Evolutionary conservation across 2,888 invertebrate species (phyloP).

Genomic region (Macaria notata): DNA sequence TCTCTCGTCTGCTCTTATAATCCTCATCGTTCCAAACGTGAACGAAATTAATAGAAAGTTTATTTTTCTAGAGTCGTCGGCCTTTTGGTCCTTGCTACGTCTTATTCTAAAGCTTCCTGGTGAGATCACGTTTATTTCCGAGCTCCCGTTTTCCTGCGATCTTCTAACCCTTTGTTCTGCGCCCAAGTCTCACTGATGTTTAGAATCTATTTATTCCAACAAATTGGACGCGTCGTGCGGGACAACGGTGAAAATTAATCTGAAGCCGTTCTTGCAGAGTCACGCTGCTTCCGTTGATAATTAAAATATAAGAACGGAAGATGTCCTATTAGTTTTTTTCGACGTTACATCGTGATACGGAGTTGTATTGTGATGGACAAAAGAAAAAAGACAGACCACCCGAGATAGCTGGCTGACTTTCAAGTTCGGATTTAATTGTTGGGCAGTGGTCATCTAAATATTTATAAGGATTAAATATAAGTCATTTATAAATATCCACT

Average conservation of each 20-base stretch:
- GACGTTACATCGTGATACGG: constrained; percentile 39
- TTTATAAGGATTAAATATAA: not conserved
- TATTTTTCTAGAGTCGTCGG: constrained; percentile 59
- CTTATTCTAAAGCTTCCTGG: constrained; percentile 63
- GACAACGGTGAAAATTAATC: constrained; percentile 69
- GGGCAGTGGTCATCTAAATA: constrained; percentile 22
- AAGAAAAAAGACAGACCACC: constrained; percentile 53
- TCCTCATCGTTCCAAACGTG: constrained; percentile 1
- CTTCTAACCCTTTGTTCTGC: constrained; percentile 56
- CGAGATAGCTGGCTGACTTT: constrained; percentile 47
- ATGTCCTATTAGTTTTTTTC: constrained; percentile 59
- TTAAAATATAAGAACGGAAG: constrained; percentile 65
- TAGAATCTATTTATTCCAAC: constrained; percentile 63
- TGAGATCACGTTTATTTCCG: constrained; percentile 69
- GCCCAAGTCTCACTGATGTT: constrained; percentile 46
- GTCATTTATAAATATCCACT: not conserved
- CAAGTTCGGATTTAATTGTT: constrained; percentile 42
- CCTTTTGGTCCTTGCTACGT: constrained; percentile 54
- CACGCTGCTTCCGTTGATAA: constrained; percentile 77
- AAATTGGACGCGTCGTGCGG: constrained; percentile 45
- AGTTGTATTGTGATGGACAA: constrained; percentile 39
- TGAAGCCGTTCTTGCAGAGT: constrained; percentile 70
- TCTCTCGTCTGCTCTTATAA: not conserved
- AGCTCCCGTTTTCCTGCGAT: constrained; percentile 43
- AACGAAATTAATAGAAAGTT: constrained; percentile 34